Percentiles rank a stretch among this genome's conserved stretches.
These are phyloP conservation scores for Abramis brama DNA, from an alignment of 2,113 vertebrate genomes.

Conservation along the genomic window DNA sequence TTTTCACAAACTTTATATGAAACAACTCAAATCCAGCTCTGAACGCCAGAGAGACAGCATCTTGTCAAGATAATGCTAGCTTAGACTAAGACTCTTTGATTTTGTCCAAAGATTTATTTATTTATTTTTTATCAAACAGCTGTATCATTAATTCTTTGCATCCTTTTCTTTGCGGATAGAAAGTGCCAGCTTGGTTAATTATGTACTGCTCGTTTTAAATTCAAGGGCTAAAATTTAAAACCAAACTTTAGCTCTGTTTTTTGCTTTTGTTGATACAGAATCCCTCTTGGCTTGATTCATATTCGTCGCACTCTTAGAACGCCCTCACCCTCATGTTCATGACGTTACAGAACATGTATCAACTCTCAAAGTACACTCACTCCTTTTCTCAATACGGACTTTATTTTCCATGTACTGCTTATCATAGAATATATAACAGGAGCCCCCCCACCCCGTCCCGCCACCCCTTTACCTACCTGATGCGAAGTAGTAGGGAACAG, in stretches of 20 bases:
- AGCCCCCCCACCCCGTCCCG: conserved; percentile 22
- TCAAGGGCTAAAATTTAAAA: conserved; percentile 51
- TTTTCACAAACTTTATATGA: conserved; percentile 12
- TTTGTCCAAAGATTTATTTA: conserved; percentile 21
- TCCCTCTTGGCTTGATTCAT: neutral
- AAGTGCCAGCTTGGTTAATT: conserved; percentile 16
- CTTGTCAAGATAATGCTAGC: neutral
- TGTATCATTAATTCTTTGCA: neutral
- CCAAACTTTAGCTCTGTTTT: conserved; percentile 45
- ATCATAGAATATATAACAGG: conserved; percentile 36
- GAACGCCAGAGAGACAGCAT: neutral
- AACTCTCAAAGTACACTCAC: conserved; percentile 22
- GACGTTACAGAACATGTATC: neutral
- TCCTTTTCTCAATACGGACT: conserved; percentile 24
- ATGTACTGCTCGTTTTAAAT: conserved; percentile 24
- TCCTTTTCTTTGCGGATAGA: neutral
- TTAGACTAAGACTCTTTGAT: neutral
- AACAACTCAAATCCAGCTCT: neutral
- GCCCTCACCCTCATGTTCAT: conserved; percentile 19
- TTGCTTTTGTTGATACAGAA: conserved; percentile 12
- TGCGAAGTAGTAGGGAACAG: conserved; percentile 38
- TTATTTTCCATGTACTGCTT: conserved; percentile 28
- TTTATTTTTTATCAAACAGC: neutral
- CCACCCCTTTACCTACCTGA: conserved; percentile 5
- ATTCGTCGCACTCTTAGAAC: conserved; percentile 9